Percentiles rank a stretch among this genome's conserved stretches.
These are phyloP conservation scores for Melipona quadrifasciata DNA, from an alignment of 1,140 invertebrate species.

Conservation along the genomic window DNA sequence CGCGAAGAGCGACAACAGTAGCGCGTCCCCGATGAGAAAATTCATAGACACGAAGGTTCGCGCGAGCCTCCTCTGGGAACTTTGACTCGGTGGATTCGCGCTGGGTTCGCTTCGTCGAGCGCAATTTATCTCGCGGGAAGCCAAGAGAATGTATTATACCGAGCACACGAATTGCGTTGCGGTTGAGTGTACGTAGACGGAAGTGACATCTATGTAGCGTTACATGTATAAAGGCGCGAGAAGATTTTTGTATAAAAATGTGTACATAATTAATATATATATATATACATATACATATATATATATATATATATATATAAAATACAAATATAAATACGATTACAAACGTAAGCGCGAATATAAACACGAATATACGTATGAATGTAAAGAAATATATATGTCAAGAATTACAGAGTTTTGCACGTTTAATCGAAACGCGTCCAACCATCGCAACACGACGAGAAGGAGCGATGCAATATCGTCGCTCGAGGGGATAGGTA, in stretches of 20 bases:
- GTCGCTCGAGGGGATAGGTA: background rate
- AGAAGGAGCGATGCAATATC: background rate
- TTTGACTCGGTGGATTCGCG: too few species aligned
- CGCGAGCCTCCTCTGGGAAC: background rate
- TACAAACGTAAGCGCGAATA: conserved; percentile 51
- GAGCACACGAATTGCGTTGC: conserved; percentile 50
- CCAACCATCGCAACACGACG: background rate
- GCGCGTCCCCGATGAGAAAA: conserved; percentile 59
- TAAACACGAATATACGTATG: conserved; percentile 69
- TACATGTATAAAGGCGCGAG: conserved; percentile 74
- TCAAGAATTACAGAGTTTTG: conserved; percentile 12
- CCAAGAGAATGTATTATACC: conserved; percentile 74
- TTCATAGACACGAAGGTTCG: background rate
- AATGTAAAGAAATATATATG: conserved; percentile 60
- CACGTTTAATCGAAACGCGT: conserved; percentile 6
- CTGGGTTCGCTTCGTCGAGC: conserved; percentile 12
- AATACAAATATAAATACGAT: conserved; percentile 49
- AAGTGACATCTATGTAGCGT: conserved; percentile 72
- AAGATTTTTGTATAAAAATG: conserved; percentile 78
- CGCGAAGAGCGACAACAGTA: conserved; percentile 44
- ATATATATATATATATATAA: conserved; percentile 34
- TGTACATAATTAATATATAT: conserved; percentile 78
- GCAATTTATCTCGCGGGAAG: conserved; percentile 71
- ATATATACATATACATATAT: background rate
- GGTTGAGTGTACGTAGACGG: conserved; percentile 53